Percentiles rank a stretch among this genome's conserved stretches.
Evolutionary conservation across 1,140 invertebrate species (phyloP).

Genomic region (Ectropis grisescens): DNA sequence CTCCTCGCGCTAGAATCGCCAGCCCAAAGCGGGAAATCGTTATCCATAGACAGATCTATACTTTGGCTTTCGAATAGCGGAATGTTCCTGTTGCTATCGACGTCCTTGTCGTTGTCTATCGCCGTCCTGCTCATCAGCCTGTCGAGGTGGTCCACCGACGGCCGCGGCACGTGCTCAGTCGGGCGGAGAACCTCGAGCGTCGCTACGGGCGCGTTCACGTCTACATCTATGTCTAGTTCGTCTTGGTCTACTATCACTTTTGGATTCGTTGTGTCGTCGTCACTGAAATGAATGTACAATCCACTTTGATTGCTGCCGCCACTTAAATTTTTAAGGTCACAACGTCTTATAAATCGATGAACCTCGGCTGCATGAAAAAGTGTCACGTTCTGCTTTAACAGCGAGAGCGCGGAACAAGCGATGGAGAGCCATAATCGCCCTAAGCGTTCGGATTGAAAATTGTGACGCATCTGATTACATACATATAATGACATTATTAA

Average conservation of each 20-base stretch:
- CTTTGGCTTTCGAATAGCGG: constrained; percentile 12
- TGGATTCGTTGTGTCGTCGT: constrained; percentile 85
- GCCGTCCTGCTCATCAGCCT: constrained; percentile 6
- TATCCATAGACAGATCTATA: constrained; percentile 18
- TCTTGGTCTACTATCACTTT: constrained; percentile 90
- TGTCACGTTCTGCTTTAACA: too few relatives aligned
- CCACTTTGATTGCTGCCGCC: too few relatives aligned
- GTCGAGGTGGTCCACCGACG: constrained; percentile 9
- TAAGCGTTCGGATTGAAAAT: too few relatives aligned
- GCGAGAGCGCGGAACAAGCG: too few relatives aligned
- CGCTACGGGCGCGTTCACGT: too few relatives aligned
- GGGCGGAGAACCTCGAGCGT: background rate
- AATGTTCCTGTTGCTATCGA: background rate
- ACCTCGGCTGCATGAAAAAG: too few relatives aligned
- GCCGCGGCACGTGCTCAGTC: background rate
- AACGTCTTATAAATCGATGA: too few relatives aligned
- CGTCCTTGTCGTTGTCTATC: constrained; percentile 3
- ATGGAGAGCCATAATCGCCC: too few relatives aligned
- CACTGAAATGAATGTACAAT: constrained; percentile 66
- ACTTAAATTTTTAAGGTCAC: too few relatives aligned
- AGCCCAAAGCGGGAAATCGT: constrained; percentile 48
- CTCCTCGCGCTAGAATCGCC: constrained; percentile 53
- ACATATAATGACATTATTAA: too few relatives aligned
- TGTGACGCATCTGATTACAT: too few relatives aligned
- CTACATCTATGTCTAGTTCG: constrained; percentile 81